A percentile compares a stretch with the other conserved stretches of the same genome.
phyloP scores from a whole-genome alignment of 1,140 invertebrate species.

The Scylla paramamosain region DNA sequence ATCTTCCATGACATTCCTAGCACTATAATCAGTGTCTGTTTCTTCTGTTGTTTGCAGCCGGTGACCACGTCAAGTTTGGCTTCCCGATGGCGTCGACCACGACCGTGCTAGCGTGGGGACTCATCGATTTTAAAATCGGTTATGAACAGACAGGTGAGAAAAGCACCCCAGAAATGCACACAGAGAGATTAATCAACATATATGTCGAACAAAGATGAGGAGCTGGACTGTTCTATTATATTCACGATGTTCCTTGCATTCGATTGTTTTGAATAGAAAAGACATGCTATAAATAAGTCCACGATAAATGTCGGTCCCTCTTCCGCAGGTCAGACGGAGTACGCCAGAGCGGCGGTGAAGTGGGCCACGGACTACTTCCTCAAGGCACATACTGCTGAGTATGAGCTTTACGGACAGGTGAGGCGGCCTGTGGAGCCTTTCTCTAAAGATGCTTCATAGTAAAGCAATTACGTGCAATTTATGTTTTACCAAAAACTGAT shows the following conservation, averaged over 20 bases:
- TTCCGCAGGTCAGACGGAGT: constrained; percentile 75
- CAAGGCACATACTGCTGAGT: too few relatives aligned
- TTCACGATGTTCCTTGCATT: too few relatives aligned
- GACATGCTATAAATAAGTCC: too few relatives aligned
- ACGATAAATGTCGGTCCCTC: constrained; percentile 77
- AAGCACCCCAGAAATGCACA: neutral
- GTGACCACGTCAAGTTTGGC: constrained; percentile 85
- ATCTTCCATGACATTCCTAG: neutral
- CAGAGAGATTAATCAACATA: too few relatives aligned
- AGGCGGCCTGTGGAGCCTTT: constrained; percentile 78
- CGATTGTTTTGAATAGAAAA: too few relatives aligned
- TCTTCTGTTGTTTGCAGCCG: constrained; percentile 81
- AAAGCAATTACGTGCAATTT: constrained; percentile 77
- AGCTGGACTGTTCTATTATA: too few relatives aligned
- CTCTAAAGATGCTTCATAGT: too few relatives aligned
- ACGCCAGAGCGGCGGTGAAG: too few relatives aligned
- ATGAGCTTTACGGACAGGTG: too few relatives aligned
- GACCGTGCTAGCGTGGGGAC: constrained; percentile 84
- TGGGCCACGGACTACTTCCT: too few relatives aligned
- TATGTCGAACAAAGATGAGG: too few relatives aligned
- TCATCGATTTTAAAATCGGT: constrained; percentile 82
- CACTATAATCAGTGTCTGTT: neutral
- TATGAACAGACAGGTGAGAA: constrained; percentile 80
- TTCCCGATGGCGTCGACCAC: constrained; percentile 85
- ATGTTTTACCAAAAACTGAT: too few relatives aligned